A percentile compares a stretch with the other conserved stretches of the same genome.
Evolutionary conservation across 2,888 invertebrate species (phyloP).

Genomic region (Eupelmus urozonus): DNA sequence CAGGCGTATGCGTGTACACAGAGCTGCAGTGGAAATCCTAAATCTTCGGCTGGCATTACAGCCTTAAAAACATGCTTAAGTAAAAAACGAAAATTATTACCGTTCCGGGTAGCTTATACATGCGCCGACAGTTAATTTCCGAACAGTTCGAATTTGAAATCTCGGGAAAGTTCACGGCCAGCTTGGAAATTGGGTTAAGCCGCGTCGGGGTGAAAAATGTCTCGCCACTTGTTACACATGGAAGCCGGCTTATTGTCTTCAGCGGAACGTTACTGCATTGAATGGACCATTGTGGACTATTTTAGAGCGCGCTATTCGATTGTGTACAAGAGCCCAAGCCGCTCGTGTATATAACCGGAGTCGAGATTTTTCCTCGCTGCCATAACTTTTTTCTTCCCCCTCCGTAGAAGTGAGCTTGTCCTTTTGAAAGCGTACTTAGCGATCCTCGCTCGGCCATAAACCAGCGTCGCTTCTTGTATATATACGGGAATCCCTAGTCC

Average conservation of each 20-base stretch:
- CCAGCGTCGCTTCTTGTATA: too few species aligned
- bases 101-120: too few species aligned
- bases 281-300: slow-evolving; percentile 44
- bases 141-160: too few species aligned
- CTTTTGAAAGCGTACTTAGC: slow-evolving; percentile 20
- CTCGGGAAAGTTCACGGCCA: too few species aligned
- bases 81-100: too few species aligned
- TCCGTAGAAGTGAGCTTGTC: background rate
- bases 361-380: background rate
- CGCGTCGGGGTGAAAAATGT: background rate
- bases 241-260: background rate
- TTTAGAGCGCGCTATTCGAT: slow-evolving; percentile 17
- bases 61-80: too few species aligned
- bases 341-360: background rate
- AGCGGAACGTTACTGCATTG: slow-evolving; percentile 12
- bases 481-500: too few species aligned
- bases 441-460: background rate
- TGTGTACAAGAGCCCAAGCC: background rate
- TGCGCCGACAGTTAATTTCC: too few species aligned
- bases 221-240: background rate
- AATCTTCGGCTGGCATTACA: too few species aligned
- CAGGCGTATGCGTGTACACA: too few species aligned
- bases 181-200: too few species aligned
- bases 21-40: too few species aligned
- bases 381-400: background rate